phyloP scores from a whole-genome alignment of 2,113 vertebrate genomes.

The Casuarius casuarius region DNA sequence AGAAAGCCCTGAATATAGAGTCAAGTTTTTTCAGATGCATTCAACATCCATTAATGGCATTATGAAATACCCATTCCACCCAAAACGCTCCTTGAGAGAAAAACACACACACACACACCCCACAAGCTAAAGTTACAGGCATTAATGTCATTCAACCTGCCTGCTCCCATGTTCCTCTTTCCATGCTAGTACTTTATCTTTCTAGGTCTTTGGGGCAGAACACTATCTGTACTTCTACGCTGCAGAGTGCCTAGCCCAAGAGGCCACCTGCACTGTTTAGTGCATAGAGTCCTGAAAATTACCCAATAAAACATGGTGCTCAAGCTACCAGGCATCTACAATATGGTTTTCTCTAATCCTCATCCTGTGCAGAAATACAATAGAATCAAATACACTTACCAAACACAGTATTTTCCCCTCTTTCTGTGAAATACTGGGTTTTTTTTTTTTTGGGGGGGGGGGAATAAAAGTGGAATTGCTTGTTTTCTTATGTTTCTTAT shows the following conservation, averaged over 20 bases:
- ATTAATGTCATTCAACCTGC: background rate
- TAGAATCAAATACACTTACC: background rate
- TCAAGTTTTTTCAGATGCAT: background rate
- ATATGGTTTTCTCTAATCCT: background rate
- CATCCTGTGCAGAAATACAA: background rate
- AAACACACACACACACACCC: background rate
- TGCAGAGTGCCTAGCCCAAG: background rate
- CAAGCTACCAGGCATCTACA: background rate
- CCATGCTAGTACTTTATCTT: background rate
- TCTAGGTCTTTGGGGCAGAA: background rate
- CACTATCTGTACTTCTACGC: background rate
- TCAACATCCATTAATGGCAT: rapidly evolving
- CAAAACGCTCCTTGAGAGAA: background rate
- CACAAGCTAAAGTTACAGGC: background rate
- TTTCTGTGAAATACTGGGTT: background rate
- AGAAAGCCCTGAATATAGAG: background rate
- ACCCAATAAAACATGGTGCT: rapidly evolving
- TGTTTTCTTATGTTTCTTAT: background rate
- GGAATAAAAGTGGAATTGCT: background rate
- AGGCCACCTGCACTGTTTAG: background rate
- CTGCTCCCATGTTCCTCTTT: background rate
- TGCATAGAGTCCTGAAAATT: background rate
- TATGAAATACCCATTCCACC: background rate
- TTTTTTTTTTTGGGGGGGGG: background rate
- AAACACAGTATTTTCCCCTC: background rate